phyloP scores from a whole-genome alignment of 2,113 vertebrate genomes.

The Hyla sarda region DNA sequence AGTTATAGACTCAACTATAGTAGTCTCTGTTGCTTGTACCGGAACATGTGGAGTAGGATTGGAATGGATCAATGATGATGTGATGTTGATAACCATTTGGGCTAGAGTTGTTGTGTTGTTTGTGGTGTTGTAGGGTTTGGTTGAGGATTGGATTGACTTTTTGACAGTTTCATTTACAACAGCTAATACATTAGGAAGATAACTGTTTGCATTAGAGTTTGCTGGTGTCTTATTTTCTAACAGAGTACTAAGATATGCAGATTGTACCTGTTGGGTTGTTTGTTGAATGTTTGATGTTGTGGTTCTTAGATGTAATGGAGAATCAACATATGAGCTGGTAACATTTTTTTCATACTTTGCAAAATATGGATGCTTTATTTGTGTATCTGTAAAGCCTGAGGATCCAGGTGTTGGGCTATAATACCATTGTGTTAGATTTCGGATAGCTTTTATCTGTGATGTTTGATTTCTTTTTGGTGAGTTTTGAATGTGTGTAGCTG shows the following conservation, averaged over 20 bases:
- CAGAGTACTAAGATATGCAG: not conserved
- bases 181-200: not conserved
- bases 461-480: not conserved
- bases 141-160: not conserved
- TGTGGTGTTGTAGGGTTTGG: not conserved
- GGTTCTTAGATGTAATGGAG: not conserved
- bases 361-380: no score
- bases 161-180: not conserved
- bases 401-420: not conserved
- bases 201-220: not conserved
- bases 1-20: not conserved
- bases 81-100: not conserved
- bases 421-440: not conserved
- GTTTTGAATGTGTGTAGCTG: not conserved
- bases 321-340: not conserved
- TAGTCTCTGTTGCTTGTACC: not conserved
- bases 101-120: not conserved
- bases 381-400: not conserved
- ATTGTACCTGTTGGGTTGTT: not conserved
- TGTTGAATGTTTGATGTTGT: not conserved
- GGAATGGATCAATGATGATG: not conserved
- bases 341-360: not conserved
- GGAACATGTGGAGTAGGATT: not conserved
- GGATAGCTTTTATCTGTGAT: no score
- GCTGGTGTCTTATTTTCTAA: not conserved